phyloP scores from a whole-genome alignment of 92 coral and sea anemone species.

The Anthopleura xanthogrammica region DNA sequence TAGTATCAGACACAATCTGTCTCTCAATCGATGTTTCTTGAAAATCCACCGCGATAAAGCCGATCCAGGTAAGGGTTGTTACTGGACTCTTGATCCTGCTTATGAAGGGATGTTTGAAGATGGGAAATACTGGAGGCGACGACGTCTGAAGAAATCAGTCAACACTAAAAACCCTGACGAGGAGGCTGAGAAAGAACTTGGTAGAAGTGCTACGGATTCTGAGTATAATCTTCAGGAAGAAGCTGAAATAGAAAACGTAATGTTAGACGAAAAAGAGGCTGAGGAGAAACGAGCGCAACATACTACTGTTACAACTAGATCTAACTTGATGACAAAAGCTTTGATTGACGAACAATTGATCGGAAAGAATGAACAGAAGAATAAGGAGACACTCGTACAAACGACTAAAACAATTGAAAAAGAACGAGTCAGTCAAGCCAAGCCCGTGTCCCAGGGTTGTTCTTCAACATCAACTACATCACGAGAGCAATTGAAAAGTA shows the following conservation, averaged over 20 bases:
- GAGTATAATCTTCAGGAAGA: not conserved
- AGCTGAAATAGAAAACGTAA: not conserved
- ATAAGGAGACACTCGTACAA: not conserved
- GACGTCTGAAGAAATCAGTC: slow-evolving; percentile 60
- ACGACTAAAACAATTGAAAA: not conserved
- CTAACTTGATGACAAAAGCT: not conserved
- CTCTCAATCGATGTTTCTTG: slow-evolving; percentile 93
- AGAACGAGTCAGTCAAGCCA: not conserved
- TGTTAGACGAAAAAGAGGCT: not conserved
- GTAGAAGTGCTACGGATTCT: not conserved
- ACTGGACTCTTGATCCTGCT: slow-evolving; percentile 91
- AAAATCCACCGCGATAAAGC: slow-evolving; percentile 89
- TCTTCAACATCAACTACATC: not conserved
- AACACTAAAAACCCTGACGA: not conserved
- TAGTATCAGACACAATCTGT: slow-evolving; percentile 95
- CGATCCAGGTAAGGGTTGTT: slow-evolving; percentile 98
- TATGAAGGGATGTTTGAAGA: slow-evolving; percentile 98
- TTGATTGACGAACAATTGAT: not conserved
- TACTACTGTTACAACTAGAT: no score
- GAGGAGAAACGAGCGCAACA: not conserved
- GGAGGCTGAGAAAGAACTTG: not conserved
- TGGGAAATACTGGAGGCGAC: slow-evolving; percentile 91
- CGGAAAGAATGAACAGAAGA: not conserved
- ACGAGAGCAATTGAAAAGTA: not conserved
- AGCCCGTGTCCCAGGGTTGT: not conserved